Percentiles rank a stretch among this genome's conserved stretches.
Evolutionary conservation across 2,797 vertebrate genomes (phyloP).

Genomic region (Phalanger gymnotis): DNA sequence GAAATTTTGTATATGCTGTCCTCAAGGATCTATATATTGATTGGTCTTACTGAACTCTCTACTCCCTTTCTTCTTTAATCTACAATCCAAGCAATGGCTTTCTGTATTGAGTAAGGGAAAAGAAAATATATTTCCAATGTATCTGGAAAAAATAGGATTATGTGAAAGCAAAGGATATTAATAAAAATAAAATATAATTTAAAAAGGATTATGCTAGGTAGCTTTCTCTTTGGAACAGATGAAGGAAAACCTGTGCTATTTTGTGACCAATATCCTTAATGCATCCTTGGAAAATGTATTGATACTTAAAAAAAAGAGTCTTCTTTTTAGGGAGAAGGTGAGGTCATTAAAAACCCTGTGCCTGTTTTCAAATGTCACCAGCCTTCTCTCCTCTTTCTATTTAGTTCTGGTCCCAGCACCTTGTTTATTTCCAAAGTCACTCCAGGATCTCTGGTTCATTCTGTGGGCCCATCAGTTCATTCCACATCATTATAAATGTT

Average conservation of each 20-base stretch:
- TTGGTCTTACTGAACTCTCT: not conserved
- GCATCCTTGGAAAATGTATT: not conserved
- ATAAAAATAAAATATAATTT: not conserved
- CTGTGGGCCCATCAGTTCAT: not conserved
- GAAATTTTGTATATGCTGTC: not conserved
- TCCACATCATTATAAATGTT: not conserved
- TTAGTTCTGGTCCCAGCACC: not conserved
- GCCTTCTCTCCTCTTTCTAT: not conserved
- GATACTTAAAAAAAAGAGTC: not conserved
- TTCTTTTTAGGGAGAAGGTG: not conserved
- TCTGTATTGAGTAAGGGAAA: not conserved
- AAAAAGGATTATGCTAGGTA: not conserved
- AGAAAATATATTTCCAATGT: not conserved
- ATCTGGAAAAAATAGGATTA: not conserved
- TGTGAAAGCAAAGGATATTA: not conserved
- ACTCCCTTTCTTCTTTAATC: not conserved
- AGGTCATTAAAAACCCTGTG: not conserved
- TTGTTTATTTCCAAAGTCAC: not conserved
- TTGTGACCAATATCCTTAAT: not conserved
- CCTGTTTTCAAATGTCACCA: not conserved
- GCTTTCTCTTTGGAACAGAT: not conserved
- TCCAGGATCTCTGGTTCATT: not conserved
- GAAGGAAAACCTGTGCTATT: not conserved
- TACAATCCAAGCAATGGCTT: not conserved
- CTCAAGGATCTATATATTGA: not conserved